A percentile compares a stretch with the other conserved stretches of the same genome.
These are phyloP conservation scores for Strix aluco DNA, from an alignment of 2,113 vertebrate genomes.

Conservation along the genomic window DNA sequence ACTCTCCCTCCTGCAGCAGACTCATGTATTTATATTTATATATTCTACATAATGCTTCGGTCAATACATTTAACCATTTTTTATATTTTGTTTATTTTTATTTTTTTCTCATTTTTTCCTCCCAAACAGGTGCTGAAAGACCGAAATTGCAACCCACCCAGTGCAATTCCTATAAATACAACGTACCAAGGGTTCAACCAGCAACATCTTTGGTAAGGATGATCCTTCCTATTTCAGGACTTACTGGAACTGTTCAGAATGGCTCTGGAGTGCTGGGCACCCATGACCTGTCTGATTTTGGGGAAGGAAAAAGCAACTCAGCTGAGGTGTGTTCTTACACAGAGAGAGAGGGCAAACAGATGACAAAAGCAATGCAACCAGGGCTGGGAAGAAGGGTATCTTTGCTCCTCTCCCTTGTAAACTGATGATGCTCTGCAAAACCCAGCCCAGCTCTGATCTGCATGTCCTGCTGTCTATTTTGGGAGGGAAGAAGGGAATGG, in stretches of 20 bases:
- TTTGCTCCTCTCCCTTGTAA: constrained; percentile 61
- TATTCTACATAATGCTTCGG: not conserved
- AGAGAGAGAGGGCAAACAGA: constrained; percentile 61
- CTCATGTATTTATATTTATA: constrained; percentile 1
- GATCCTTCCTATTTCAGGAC: constrained; percentile 48
- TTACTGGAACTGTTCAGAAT: constrained; percentile 23
- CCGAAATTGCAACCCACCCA: not conserved
- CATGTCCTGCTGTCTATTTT: not conserved
- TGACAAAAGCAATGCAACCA: constrained; percentile 39
- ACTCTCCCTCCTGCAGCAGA: not conserved
- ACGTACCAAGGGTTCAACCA: not conserved
- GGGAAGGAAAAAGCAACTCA: not conserved
- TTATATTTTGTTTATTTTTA: not conserved
- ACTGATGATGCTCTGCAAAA: not conserved
- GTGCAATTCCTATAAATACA: not conserved
- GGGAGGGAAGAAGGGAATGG: not conserved
- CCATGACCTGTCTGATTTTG: constrained; percentile 49
- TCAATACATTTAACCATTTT: not conserved
- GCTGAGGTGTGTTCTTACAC: constrained; percentile 69
- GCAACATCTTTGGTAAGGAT: not conserved
- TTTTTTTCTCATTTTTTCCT: not conserved
- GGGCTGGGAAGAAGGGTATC: constrained; percentile 52
- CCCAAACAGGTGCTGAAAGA: not conserved
- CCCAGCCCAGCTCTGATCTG: not conserved
- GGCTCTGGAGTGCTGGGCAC: constrained; percentile 50